Evolutionary conservation across 2,113 vertebrate genomes (phyloP), one percentile per base, ranked within the genome.

Genomic region (Entelurus aequoreus): DNA sequence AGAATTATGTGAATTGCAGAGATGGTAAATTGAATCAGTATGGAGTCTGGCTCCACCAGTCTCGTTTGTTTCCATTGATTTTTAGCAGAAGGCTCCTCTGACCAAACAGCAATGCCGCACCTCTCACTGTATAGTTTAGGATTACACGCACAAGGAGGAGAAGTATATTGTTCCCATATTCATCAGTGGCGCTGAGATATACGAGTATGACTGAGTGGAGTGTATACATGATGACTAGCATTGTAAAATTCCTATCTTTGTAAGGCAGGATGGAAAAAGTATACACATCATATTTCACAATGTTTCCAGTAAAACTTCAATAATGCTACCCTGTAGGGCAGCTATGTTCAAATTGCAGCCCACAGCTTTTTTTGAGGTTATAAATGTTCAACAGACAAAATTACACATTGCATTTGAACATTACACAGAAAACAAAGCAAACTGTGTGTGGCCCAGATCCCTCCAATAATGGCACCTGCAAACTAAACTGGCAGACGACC

Each of bases 41-140:
- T 71, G 63, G 72, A 76, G 81, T 79, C 81, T 82, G 87, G 85
- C 85, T 88, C 81, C 84, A 83, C 75, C 52, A 68, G 74, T 88
- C 82, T 83, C 74, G 54, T 69, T 66, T 68, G 61, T 72, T 82
- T 81, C 63, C 73, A 85, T 82, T 83, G 81, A 84, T 88, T 75
- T 67, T 54, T 78, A 84, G 86, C 84, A 79, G 63, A 75, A 67
- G 58, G 72, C 61, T 75, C 35, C 6, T 48, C 62, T 72, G 66
- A 54, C 63, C 42, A 72, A 66, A 13, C 10, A 51, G 61, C 37
- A 48, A 37, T 6, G n/a, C 62, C 69, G 59, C 49, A 48, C 47
- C 44, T 72, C 78, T 75, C 72, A 54, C 66, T 47, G 62, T 19
- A 63, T 2, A 58, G 48, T 35, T 48, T 13, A 7, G 60, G 44